Percentiles rank a stretch among this genome's conserved stretches.
Conservation (phyloP, 1,140 invertebrate genomes). For the Phymastichus coffea region DNA sequence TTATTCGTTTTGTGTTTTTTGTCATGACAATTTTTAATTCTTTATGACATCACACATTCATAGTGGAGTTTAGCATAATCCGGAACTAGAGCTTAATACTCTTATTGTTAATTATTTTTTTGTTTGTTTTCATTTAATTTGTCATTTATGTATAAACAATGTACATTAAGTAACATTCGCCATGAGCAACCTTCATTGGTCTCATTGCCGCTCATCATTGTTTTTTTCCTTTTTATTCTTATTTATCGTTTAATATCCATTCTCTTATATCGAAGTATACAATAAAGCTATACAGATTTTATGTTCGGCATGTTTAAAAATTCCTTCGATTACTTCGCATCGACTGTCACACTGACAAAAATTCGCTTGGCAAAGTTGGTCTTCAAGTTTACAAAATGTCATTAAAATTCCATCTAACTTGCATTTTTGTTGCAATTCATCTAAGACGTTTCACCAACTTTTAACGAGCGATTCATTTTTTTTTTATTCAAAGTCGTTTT, state of each 20-base stretch:
- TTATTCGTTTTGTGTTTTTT: constrained; percentile 9
- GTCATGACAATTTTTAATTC: constrained; percentile 18
- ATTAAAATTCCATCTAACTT: too few relatives aligned
- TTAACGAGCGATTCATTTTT: too few relatives aligned
- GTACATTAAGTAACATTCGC: constrained; percentile 30
- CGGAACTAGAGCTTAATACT: constrained; percentile 7
- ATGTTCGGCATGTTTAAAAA: constrained; percentile 14
- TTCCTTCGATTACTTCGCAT: neutral
- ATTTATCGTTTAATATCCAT: neutral
- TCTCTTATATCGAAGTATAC: constrained; percentile 20
- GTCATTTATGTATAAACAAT: constrained; percentile 28
- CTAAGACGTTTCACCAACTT: too few relatives aligned
- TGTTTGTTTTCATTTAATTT: neutral
- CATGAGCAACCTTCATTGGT: constrained; percentile 15
- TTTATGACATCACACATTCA: constrained; percentile 27
- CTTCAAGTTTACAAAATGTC: too few relatives aligned
- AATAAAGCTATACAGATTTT: constrained; percentile 26
- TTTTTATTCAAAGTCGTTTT: too few relatives aligned
- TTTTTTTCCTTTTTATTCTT: neutral
- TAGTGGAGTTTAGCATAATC: constrained; percentile 24
- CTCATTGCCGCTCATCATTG: neutral
- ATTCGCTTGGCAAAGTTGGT: too few relatives aligned
- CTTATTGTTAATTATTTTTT: neutral
- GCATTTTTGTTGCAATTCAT: too few relatives aligned
- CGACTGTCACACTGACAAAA: constrained; percentile 3